Evolutionary conservation across 2,113 vertebrate genomes (phyloP).

Genomic region (Nesoenas mayeri): DNA sequence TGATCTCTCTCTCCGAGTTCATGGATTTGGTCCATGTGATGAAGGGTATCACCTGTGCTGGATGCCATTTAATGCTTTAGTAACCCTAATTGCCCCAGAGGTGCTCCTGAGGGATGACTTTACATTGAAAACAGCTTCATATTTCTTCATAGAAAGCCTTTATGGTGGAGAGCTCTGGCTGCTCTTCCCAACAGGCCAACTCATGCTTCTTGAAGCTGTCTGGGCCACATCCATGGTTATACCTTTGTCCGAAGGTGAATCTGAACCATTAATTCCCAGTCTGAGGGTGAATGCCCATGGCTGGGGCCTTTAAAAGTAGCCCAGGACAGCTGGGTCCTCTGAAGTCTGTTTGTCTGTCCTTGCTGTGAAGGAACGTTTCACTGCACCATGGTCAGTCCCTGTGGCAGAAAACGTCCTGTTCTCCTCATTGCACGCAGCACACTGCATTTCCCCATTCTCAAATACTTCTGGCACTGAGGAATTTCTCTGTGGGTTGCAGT

Average conservation of each 20-base stretch:
- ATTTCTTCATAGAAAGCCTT: neutral
- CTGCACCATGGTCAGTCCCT: neutral
- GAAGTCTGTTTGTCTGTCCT: neutral
- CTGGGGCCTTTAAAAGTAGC: neutral
- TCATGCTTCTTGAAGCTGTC: neutral
- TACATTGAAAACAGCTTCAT: neutral
- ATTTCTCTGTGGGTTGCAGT: neutral
- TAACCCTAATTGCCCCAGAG: neutral
- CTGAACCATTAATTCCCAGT: neutral
- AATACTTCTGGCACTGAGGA: neutral
- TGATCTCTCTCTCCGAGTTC: neutral
- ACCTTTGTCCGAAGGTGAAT: neutral
- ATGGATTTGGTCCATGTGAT: neutral
- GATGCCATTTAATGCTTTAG: neutral
- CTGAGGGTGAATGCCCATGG: neutral
- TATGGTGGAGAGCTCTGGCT: neutral
- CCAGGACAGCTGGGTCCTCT: neutral
- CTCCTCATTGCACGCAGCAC: neutral
- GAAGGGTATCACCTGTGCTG: neutral
- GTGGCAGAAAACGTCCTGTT: neutral
- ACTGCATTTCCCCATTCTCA: neutral
- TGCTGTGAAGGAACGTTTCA: fast-evolving
- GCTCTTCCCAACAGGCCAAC: neutral
- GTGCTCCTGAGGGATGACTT: neutral
- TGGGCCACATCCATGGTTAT: neutral